These are phyloP conservation scores for Pyxicephalus adspersus DNA, from an alignment of 2,113 vertebrate species.

Conservation along the genomic window DNA sequence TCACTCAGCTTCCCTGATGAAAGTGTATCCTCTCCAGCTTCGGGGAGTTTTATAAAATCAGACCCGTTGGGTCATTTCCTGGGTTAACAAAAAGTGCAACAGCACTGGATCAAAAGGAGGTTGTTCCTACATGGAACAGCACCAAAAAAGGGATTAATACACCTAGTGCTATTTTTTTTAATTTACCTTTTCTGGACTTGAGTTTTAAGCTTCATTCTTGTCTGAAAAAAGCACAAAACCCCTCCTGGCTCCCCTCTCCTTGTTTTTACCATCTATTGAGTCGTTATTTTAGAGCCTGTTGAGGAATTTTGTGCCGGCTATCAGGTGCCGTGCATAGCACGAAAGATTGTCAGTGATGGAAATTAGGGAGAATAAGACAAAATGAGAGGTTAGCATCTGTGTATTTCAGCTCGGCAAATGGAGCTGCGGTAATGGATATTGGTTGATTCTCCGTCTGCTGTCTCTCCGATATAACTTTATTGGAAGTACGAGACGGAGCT, in stretches of 20 bases:
- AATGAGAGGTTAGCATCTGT: constrained; percentile 40
- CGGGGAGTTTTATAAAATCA: too few species aligned
- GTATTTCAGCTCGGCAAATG: constrained; percentile 47
- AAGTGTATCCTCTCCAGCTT: too few species aligned
- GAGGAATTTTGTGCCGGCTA: not conserved
- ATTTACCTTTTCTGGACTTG: too few species aligned
- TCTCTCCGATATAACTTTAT: constrained; percentile 42
- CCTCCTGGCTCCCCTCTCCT: not conserved
- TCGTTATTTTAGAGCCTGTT: not conserved
- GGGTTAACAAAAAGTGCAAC: too few species aligned
- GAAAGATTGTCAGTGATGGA: constrained; percentile 11
- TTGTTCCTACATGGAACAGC: too few species aligned
- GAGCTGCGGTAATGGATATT: constrained; percentile 50
- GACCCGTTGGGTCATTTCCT: too few species aligned
- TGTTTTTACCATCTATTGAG: not conserved
- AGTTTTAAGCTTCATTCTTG: too few species aligned
- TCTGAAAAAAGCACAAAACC: too few species aligned
- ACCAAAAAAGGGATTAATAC: too few species aligned
- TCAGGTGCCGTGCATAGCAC: not conserved
- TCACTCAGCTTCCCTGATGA: too few species aligned
- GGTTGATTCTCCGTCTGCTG: constrained; percentile 47
- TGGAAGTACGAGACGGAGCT: constrained; percentile 39
- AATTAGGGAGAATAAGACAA: constrained; percentile 43
- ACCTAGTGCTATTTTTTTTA: too few species aligned
- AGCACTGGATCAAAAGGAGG: too few species aligned